Evolutionary conservation across 1,140 invertebrate genomes (phyloP).

Genomic region (Globodera ellingtonae): DNA sequence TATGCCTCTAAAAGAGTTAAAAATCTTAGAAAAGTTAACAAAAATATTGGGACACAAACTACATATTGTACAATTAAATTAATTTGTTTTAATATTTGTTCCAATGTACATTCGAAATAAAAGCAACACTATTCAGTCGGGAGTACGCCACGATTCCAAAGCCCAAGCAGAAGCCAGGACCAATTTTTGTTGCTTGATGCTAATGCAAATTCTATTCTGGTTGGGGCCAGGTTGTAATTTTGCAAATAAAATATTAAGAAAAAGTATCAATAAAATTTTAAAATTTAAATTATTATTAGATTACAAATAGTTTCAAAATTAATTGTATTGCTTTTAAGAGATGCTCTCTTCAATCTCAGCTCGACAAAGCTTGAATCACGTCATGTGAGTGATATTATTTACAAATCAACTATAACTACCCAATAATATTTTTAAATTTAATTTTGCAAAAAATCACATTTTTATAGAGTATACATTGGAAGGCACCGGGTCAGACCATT

Average conservation of each 20-base stretch:
- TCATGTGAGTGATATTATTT: conserved; percentile 33
- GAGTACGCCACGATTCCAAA: conserved; percentile 35
- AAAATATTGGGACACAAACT: no score
- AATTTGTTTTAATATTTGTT: conserved; percentile 10
- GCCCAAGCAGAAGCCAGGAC: conserved; percentile 71
- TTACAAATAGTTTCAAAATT: conserved; percentile 7
- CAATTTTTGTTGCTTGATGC: conserved; percentile 81
- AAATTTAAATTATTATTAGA: no score
- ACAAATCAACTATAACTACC: neutral
- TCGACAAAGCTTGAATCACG: conserved; percentile 41
- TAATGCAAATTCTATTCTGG: conserved; percentile 83
- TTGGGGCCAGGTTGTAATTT: conserved; percentile 79
- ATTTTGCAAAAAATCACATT: neutral
- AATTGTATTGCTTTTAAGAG: conserved; percentile 43
- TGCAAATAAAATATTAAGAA: no score
- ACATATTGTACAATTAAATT: conserved; percentile 8
- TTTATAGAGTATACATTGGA: conserved; percentile 80
- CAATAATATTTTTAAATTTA: neutral
- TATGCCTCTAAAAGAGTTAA: no score
- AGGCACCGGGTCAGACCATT: conserved; percentile 77
- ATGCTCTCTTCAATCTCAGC: conserved; percentile 60
- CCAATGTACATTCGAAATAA: conserved; percentile 13
- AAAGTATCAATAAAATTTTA: no score
- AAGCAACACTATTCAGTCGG: conserved; percentile 26
- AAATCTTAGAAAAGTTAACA: no score